Base-by-base conservation (phyloP, 2,113 vertebrate species). In the Oreotrochilus melanogaster region DNA sequence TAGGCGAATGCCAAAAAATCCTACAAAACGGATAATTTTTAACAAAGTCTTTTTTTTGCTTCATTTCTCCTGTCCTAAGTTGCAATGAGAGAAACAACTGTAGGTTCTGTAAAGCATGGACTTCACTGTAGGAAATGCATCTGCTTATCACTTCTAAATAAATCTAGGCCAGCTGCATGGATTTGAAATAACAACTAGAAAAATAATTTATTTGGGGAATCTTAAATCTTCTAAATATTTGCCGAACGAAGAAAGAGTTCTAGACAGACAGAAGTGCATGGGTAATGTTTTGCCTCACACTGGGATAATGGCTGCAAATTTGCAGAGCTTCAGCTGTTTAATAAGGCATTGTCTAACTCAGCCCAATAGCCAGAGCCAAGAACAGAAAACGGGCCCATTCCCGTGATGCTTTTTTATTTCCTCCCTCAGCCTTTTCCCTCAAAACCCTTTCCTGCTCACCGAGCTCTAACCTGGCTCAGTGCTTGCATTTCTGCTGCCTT, bases 221-320 rank as follows among this genome's bases (percentile, higher is more conserved):
- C 23, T 84, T 51, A 58, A 82, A 50, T 15, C 18, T 37, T 22
- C 47, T 64, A 47, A 85, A 60, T 89, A 73, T 47, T 78, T 95
- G 54, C 66, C 50, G 67, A 93, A 47, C 50, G 66, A 82, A 88
- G 65, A 42, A 78, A 47, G 39, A 78, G 15, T 56, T 5, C 3
- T 22, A 62, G 67, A 42, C 71, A 90, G 88, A 51, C 92, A 94
- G 74, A 42, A 82, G 31, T 22, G 28, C 31, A 10, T 24, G 25
- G 66, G 78, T 85, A 75, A 54, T 6, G 0, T 69, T 95, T 93
- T 93, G 31, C 67, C 75, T 95, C 42, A 10, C 57, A 18, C 53
- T 39, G n/a, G 53, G 73, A 28, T 89, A 87, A 75, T 75, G 92
- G 92, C 88, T 93, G 82, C 69, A 70, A 3, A 61, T 90, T 90